Evolutionary conservation across 2,113 vertebrate species (phyloP).

Genomic region (Narcine bancroftii): DNA sequence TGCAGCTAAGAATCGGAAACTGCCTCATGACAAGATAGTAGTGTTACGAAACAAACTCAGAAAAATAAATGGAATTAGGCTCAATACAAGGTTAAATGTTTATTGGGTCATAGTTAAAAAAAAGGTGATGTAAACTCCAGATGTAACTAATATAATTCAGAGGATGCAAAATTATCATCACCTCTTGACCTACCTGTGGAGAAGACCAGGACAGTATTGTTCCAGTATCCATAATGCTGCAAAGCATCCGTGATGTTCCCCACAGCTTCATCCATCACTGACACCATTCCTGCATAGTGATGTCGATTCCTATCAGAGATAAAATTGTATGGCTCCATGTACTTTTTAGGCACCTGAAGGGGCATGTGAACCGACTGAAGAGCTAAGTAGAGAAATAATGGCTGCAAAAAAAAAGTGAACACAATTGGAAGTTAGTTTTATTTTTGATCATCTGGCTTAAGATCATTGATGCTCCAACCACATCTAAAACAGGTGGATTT

Average conservation of each 20-base stretch:
- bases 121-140: too few relatives aligned
- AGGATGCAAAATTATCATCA: background rate
- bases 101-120: too few relatives aligned
- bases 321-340: constrained; percentile 65
- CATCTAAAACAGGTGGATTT: background rate
- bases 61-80: background rate
- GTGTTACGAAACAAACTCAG: background rate
- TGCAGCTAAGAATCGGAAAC: background rate
- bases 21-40: background rate
- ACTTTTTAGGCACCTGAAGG: constrained; percentile 77
- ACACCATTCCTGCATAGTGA: constrained; percentile 82
- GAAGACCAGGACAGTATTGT: constrained; percentile 82
- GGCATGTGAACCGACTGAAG: constrained; percentile 84
- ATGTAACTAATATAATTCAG: background rate
- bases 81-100: too few relatives aligned
- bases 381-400: constrained; percentile 86
- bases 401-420: constrained; percentile 57
- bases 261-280: constrained; percentile 87
- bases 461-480: background rate
- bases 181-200: constrained; percentile 70
- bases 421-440: constrained; percentile 11
- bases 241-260: constrained; percentile 79
- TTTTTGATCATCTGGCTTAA: background rate
- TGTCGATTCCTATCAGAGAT: constrained; percentile 67
- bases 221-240: constrained; percentile 67